phyloP scores from a whole-genome alignment of 2,888 invertebrate genomes.

The Andrena dorsata region DNA sequence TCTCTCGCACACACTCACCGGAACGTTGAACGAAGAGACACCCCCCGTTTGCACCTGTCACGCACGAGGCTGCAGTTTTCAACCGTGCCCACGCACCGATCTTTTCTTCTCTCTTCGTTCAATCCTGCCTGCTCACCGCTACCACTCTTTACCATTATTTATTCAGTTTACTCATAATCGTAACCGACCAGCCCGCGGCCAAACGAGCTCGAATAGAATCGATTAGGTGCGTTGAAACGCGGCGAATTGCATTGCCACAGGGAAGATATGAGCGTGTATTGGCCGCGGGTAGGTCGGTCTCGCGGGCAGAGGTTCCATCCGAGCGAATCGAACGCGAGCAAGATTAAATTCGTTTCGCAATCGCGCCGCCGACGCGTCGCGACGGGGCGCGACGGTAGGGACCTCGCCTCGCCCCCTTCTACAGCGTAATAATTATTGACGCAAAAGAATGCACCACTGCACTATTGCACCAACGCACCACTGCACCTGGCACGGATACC shows the following conservation, averaged over 20 bases:
- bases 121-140: conserved; percentile 63
- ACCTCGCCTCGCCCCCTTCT: conserved; percentile 41
- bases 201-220: not conserved
- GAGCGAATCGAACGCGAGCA: not conserved
- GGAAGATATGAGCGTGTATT: not conserved
- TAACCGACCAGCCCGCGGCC: conserved; percentile 20
- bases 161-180: conserved; percentile 39
- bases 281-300: conserved; percentile 32
- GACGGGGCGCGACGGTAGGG: not conserved
- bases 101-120: conserved; percentile 49
- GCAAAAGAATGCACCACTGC: conserved; percentile 58
- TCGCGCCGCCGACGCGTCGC: not conserved
- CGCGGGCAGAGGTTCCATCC: conserved; percentile 37
- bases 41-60: not conserved
- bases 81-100: not conserved
- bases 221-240: not conserved
- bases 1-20: conserved; percentile 59
- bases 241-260: not conserved
- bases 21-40: conserved; percentile 61
- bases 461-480: conserved; percentile 65
- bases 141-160: conserved; percentile 40
- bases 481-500: conserved; percentile 73
- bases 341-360: conserved; percentile 3
- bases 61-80: conserved; percentile 15
- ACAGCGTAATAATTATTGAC: conserved; percentile 44